Base-by-base conservation (phyloP, 2,797 vertebrate genomes). In the Epinephelus coioides region DNA sequence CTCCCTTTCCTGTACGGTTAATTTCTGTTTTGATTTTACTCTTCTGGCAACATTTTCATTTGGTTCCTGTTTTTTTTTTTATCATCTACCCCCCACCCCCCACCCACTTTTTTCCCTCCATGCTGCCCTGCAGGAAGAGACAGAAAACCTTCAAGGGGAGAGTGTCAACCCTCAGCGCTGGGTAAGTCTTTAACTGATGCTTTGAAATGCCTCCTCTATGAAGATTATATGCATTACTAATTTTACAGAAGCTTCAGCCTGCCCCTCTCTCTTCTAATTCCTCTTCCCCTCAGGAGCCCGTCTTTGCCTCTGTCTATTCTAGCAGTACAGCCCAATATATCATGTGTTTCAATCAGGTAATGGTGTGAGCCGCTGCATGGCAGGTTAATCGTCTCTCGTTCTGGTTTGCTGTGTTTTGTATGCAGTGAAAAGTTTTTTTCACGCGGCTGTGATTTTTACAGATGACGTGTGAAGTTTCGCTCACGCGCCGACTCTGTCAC, bases 281-380 rank as follows among this genome's bases (percentile, higher is more conserved):
- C 69, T 78, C 75, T 67, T 87, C 86, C 86, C 73, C 82, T 86
- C 87, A 96, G 96, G 95, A 92, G n/a, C 94, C 96, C n/a, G 92
- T 96, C 81, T 96, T 94, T 92, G 95, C 95, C 82, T 94, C 95
- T 85, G 91, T 96, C 77, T 96, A 89, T 93, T 90, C 94, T 93
- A 89, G 87, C 91, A 81, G 61, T 68, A 83, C 91, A 14, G 84
- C 91, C 83, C 95, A 95, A 67, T 96, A 95, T 93, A 86, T 95
- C 90, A 93, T 96, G 93, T 95, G 88, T 94, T 96, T 94, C 91
- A 95, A 96, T 72, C 93, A 96, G 96, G 96, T 96, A 94, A 95
- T 64, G 18, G 74, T 62, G 55, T 71, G 78, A 70, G 76, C 56
- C 9, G 49, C 47, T n/a, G 91, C 88, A 88, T 88, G 88, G 56